Conservation (phyloP, 2,797 vertebrate species). For the Crocidura indochinensis region DNA sequence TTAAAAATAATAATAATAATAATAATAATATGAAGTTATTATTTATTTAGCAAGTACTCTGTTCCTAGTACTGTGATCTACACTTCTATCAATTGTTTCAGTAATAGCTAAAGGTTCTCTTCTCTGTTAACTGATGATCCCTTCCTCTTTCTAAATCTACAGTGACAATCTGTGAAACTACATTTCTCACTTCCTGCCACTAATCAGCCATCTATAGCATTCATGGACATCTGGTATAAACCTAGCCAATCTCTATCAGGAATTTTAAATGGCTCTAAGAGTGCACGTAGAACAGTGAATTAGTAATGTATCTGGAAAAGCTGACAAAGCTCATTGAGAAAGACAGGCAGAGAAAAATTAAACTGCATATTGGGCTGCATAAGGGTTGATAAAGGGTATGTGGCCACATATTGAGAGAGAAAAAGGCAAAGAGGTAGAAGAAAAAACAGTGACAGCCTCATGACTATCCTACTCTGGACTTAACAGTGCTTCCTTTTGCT, state of each 20-base stretch:
- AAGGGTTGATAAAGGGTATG: neutral
- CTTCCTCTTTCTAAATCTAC: neutral
- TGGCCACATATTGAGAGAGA: neutral
- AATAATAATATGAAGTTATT: neutral
- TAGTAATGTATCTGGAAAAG: neutral
- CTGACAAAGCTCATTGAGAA: neutral
- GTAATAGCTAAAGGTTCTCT: neutral
- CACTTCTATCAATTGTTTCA: neutral
- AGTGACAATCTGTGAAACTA: neutral
- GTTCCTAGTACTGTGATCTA: neutral
- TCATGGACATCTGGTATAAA: neutral
- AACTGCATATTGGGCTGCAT: neutral
- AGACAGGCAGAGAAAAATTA: neutral
- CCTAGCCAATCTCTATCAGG: neutral
- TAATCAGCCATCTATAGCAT: neutral
- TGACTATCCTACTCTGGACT: neutral
- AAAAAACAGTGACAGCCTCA: neutral
- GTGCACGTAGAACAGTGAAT: neutral
- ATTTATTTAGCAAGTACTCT: slow-evolving; percentile 17
- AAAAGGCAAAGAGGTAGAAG: neutral
- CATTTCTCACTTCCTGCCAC: neutral
- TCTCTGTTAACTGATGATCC: slow-evolving; percentile 4
- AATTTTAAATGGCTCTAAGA: neutral
- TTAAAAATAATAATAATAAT: neutral
- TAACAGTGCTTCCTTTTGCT: neutral